phyloP scores from a whole-genome alignment of 2,113 vertebrate genomes.

The Forbesichthys agassizii region DNA sequence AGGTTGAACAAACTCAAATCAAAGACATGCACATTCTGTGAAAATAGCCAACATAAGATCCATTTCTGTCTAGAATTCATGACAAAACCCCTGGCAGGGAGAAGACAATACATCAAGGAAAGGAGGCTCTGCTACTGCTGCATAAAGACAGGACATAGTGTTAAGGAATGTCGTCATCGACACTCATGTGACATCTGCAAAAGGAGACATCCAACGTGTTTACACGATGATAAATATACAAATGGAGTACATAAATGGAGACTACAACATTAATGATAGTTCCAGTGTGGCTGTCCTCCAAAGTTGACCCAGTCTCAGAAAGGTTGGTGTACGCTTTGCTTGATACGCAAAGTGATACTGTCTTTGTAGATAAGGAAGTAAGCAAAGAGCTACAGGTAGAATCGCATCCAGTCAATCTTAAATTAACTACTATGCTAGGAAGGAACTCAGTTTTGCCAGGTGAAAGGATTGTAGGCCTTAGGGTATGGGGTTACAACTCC shows the following conservation, averaged over 20 bases:
- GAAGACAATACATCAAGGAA: conserved; percentile 12
- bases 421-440: not conserved
- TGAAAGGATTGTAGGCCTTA: not conserved
- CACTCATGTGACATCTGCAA: not conserved
- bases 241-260: not conserved
- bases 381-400: not conserved
- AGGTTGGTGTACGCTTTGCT: conserved; percentile 7
- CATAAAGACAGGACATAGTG: not conserved
- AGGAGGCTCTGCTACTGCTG: not conserved
- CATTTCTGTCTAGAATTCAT: too few species aligned
- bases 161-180: not conserved
- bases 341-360: not conserved
- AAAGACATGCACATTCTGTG: too few species aligned
- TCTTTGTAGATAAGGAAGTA: not conserved
- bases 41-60: too few species aligned
- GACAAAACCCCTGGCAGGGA: not conserved
- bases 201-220: not conserved
- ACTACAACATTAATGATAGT: conserved; percentile 11
- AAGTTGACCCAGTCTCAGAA: not conserved
- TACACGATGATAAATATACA: not conserved
- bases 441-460: not conserved
- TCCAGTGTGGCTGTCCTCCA: conserved; percentile 19
- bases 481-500: conserved; percentile 8
- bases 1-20: too few species aligned
- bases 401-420: not conserved